Evolutionary conservation across 2,888 invertebrate species (phyloP).

Genomic region (Athalia circularis): DNA sequence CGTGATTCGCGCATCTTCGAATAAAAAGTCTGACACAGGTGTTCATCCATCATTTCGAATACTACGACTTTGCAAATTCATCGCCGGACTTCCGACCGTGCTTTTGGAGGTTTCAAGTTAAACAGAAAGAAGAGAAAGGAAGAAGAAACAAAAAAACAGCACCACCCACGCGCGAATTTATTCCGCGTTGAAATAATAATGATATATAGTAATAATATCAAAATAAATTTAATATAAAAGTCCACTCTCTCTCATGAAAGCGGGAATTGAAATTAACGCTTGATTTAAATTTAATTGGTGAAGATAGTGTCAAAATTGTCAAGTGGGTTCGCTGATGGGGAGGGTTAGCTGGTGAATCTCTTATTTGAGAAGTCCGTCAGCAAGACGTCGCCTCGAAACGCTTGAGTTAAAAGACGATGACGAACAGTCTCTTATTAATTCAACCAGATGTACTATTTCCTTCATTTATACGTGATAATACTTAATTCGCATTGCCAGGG

Average conservation of each 20-base stretch:
- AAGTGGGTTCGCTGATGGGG: neutral
- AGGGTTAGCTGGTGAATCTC: neutral
- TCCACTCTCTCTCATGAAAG: constrained; percentile 19
- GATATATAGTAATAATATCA: too few species aligned
- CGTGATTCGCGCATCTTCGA: too few species aligned
- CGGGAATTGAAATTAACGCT: constrained; percentile 25
- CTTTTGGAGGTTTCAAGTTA: too few species aligned
- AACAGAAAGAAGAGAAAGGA: too few species aligned
- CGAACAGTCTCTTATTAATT: constrained; percentile 14
- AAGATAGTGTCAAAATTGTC: constrained; percentile 26
- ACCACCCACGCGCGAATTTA: too few species aligned
- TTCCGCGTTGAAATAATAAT: too few species aligned
- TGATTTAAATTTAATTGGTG: constrained; percentile 28
- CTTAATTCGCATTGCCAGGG: constrained; percentile 37
- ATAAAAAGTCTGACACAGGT: too few species aligned
- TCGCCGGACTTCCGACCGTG: too few species aligned
- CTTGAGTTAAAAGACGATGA: neutral
- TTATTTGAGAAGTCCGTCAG: constrained; percentile 3
- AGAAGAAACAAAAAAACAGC: too few species aligned
- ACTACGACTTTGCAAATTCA: too few species aligned
- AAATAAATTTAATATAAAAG: neutral
- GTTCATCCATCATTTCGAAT: too few species aligned
- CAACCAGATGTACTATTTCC: constrained; percentile 4
- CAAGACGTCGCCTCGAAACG: neutral
- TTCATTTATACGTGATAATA: constrained; percentile 3